Base-by-base conservation (phyloP, 1,140 invertebrate species). In the Diorhabda carinulata region DNA sequence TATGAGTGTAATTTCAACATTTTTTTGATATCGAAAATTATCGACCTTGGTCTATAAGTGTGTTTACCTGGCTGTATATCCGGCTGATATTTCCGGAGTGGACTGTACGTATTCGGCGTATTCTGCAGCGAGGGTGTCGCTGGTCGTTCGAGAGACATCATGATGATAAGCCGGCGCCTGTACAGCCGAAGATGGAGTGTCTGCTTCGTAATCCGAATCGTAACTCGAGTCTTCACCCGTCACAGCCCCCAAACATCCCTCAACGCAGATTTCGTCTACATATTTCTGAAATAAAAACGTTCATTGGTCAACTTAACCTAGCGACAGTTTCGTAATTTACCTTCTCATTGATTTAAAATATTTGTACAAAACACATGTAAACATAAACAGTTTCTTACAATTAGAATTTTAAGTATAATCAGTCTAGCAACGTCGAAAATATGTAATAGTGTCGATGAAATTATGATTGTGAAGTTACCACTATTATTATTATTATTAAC, bases 181-280 rank as follows among this genome's bases (percentile, higher is more conserved):
- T 52, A n/a, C n/a, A 52, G 47, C 47, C 6, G 47, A 52, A 64
- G 25, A 69, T 69, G 61, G 81, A 78, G n/a, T 81, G 61, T 90
- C 88, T 9, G 81, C 85, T 62, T 93, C 92, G 77, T 88, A 92
- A 80, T 94, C 92, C 4, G 92, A 93, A 81, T 94, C 93, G 80
- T 95, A 94, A 71, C 92, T 93, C 41, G 91, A 93, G 80, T 94
- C 93, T 77, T 94, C 92, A 74, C 88, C 85, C 4, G 87, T 85
- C 70, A 86, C 86, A n/a, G 83, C 83, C 3, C 83, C 82, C 65
- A 72, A 78, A 74, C 80, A 80, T 64, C 78, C 76, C 73, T 77
- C 81, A 75, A 69, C 82, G 76, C 70, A 85, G 76, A 83, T 83
- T 69, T 84, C 83, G 70, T 86, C 84, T 72, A 86, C 82, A 81